Percentiles rank a stretch among this genome's conserved stretches.
Evolutionary conservation across 2,888 invertebrate genomes (phyloP).

Genomic region (Frankliniella intonsa): DNA sequence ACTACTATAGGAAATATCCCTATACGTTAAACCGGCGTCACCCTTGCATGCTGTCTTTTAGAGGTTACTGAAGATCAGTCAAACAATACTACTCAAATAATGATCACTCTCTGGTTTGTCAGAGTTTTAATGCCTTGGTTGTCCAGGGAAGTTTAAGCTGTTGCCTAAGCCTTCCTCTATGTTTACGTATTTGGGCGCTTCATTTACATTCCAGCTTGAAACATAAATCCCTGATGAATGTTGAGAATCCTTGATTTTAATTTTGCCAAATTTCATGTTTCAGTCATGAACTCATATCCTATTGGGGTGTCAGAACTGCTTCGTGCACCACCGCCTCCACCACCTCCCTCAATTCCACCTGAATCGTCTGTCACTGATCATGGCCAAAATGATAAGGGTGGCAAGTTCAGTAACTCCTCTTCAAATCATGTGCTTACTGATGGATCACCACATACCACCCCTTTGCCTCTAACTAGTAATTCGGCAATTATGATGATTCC

Average conservation of each 20-base stretch:
- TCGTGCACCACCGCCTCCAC: neutral
- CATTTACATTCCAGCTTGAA: neutral
- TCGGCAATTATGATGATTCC: neutral
- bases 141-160: neutral
- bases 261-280: neutral
- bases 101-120: neutral
- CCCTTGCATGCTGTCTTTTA: too few relatives aligned
- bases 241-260: neutral
- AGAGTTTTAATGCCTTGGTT: neutral
- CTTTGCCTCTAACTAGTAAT: neutral
- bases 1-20: too few relatives aligned
- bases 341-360: neutral
- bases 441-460: neutral
- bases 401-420: neutral
- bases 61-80: too few relatives aligned
- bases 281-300: slow-evolving; percentile 2
- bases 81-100: too few relatives aligned
- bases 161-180: neutral
- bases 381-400: neutral
- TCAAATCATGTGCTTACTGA: neutral
- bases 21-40: too few relatives aligned
- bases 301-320: neutral
- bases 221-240: neutral
- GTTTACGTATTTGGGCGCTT: neutral
- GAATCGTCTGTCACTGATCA: neutral